Evolutionary conservation across 2,113 vertebrate species (phyloP), one percentile per base, ranked within the genome.

Genomic region (Anguilla japonica): DNA sequence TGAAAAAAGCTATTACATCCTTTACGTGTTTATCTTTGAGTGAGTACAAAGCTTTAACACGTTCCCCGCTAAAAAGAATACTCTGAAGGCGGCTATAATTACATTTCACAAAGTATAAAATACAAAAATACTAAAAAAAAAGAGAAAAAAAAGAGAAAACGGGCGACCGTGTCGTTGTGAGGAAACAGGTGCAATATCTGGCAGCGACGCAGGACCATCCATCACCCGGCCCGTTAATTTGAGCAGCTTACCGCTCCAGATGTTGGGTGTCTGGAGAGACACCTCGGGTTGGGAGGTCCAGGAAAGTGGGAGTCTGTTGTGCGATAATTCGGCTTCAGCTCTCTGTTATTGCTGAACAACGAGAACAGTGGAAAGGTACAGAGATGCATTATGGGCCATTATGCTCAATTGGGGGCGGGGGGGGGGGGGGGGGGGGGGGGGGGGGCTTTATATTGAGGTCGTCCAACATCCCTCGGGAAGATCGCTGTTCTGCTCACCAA

Each of bases 151-250:
- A 34, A 34, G 34, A 34, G 34, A 34, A 34, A 34, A 34, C 34
- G 34, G 1, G 34, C 34, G 34, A 34, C 34, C 34, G 34, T 34
- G 26, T 0, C 92, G 90, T 86, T 90, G 85, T 92, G 89, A 53
- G 85, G 79, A 90, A 91, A 92, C 81, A 81, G 93, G 92, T 86
- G 90, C 93, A 95, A 95, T 95, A 95, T 94, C 93, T 94, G 87
- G 90, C 81, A 85, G 43, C 92, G 93, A 93, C 83, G 90, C 92
- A 92, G 88, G 89, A 88, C 92, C 93, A 94, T 95, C 93, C 93
- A 95, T 95, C 94, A 95, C 93, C 22, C 88, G 83, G 88, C 89
- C 93, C 93, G 92, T 93, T 96, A 93, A 96, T 95, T 94, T 90
- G 91, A 91, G 92, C 91, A 94, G 92, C 94, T 94, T 95, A 94